Base-by-base conservation (phyloP, 2,113 vertebrate genomes). In the Eurystomus gularis region DNA sequence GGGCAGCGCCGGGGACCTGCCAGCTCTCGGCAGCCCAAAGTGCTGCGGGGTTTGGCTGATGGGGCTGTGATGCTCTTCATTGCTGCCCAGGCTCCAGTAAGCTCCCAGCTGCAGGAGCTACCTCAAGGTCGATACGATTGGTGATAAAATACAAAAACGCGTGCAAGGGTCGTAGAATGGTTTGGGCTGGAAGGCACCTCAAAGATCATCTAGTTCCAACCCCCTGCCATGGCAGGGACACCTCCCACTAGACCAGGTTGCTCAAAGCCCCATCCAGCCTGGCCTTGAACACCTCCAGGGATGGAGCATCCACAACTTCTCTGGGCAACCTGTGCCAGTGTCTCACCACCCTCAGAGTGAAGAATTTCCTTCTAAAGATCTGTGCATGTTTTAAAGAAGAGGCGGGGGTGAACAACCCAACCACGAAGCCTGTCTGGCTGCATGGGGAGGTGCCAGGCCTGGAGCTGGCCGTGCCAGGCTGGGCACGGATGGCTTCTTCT, bases 101-200 rank as follows among this genome's bases (percentile, higher is more conserved):
- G 58, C 57, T 29, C 51, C 51, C 17, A 4, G 54, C 25, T 55
- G 62, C 37, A 48, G 19, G 19, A 42, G 42, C 11, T 23, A 10
- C 39, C 46, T 26, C 9, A 4, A 48, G 17, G 14, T n/a, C 0
- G 0, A 3, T 13, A 13, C 2, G 12, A 12, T 8, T 1, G 3
- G 42, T 23, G 24, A 28, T 64, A 46, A 87, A 90, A 72, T 17
- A 25, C 17, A 19, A 28, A 35, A 15, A 4, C 12, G 13, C 11
- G 1, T 6, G 6, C 10, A 19, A 17, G 33, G 42, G 17, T 42
- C 42, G 15, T 42, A 42, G 42, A 42, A 42, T 42, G 42, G 42
- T 42, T 42, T 42, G 42, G 42, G 42, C 15, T 42, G 42, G 42
- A 42, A 42, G 42, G 42, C 11, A 42, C 42, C 42, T 42, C 42